Base-by-base conservation (phyloP, 2,888 invertebrate species). In the Chrysodeixis includens region DNA sequence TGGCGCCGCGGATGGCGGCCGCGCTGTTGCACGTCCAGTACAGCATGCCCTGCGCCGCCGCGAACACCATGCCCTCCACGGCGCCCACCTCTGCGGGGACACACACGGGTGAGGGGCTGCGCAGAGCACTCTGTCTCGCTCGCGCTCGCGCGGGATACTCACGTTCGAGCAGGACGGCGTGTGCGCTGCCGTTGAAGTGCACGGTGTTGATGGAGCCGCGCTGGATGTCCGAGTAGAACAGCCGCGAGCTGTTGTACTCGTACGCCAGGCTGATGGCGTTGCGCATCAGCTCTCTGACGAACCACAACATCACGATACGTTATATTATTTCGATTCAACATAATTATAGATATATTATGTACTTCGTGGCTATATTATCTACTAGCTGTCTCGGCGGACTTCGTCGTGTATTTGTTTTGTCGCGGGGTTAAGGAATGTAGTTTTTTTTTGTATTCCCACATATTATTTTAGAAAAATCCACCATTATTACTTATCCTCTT, bases 161-260 rank as follows among this genome's bases (percentile, higher is more conserved):
- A 96, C 97, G 96, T 81, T 96, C 96, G 10, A 97, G 96, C 71
- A 98, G 93, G 49, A 97, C 96, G 44, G 93, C 93, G 90, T 98
- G 97, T 0, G 96, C 96, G 32, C 96, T 95, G 56, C 98, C 98
- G 92, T 98, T 97, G 92, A 98, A 98, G 86, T 95, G 95, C 55
- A 98, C 98, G 35, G 96, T 96, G 92, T 97, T 97, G 85, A 99
- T 98, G 77, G 97, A 96, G 64, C 98, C 98, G 84, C 97, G 95
- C 88, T 98, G 98, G 71, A 98, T 98, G 91, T 98, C 98, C 0
- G 98, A 98, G 93, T 98, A 99, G 94, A 98, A 98, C 56, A 98
- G 93, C 57, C 96, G 93, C 78, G 96, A 95, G 35, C 93, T 93
- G 66, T 93, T 91, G 90, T 97, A 98, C 92, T 98, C 97, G 90